Base-by-base conservation (phyloP, 2,113 vertebrate genomes). In the Todiramphus chloris region DNA sequence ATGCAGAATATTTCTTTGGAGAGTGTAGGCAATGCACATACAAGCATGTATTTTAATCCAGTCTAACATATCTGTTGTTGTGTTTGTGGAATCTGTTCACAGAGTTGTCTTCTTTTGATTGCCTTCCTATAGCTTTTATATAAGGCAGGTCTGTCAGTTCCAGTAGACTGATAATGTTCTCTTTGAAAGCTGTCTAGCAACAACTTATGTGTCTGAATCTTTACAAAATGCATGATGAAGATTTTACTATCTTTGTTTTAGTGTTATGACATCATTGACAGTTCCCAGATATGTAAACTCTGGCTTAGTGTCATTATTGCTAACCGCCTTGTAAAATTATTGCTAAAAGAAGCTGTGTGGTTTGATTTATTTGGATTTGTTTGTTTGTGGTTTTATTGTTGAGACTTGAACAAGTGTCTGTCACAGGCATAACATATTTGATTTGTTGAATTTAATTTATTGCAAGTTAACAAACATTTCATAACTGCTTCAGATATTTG, bases 251-350 rank as follows among this genome's bases (percentile, higher is more conserved):
- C 30, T 79, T 79, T 37, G 5, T 31, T 74, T 77, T 63, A 55
- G 56, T 6, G 1, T 10, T 66, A 1, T 1, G 1, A 44, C 46
- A 19, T 17, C 6, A 53, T 63, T 50, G 27, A 84, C 18, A 17
- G 12, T 75, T 92, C 12, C 59, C 58, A 37, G 30, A 28, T 63
- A 8, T 8, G 8, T 50, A 46, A 79, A 59, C 13, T 56, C 33
- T 37, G 21, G 13, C 13, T 10, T 75, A 59, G 9, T 51, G 17
- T 60, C 46, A 35, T 81, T 35, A 31, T 60, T 25, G 30, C 2
- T 15, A 46, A 7, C 11, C 53, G 11, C 18, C 15, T 83, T 2
- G 5, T 13, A n/a, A 48, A 48, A 21, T n/a, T 92, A 35, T 4
- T 72, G 51, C n/a, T 79, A 59, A n/a, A 17, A 51, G 25, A 85